Base-by-base conservation (phyloP, 2,888 invertebrate species). In the Notodonta dromedarius region DNA sequence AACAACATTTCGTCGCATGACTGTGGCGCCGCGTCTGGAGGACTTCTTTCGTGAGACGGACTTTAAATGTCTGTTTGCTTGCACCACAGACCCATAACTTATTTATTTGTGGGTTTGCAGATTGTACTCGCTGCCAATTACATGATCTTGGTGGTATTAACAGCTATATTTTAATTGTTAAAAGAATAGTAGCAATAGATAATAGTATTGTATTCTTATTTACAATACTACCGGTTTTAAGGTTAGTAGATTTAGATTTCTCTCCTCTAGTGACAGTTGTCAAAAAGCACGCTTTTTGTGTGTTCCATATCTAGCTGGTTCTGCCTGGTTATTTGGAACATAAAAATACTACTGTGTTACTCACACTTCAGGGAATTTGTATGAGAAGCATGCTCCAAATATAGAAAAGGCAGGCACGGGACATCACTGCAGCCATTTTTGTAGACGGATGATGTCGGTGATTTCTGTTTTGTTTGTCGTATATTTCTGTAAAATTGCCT, bases 221-320 rank as follows among this genome's bases (percentile, higher is more conserved):
- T 24, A 24, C 24, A 24, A 24, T 24, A 24, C 24, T 24, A 2
- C 24, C 24, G 24, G 24, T 24, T 24, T 24, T 24, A 2, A 14
- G 11, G 8, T 61, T 5, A 35, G 7, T 35, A 35, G 35, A 35
- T 35, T 35, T 35, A 35, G 35, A 35, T 35, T 35, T 42, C 8
- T n/a, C 59, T 40, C 16, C 71, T 58, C 68, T 68, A 72, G 53
- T 68, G 71, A 71, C 71, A 71, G 24, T 64, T 68, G 74, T 72
- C 72, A 73, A 74, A 35, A 72, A 66, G 57, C 72, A 71, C 64
- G 75, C 72, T 69, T 65, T 51, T 24, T 35, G 48, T 2, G 61
- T 70, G 70, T 69, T 73, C 62, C 73, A 63, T 14, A 35, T 7
- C 35, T 7, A 35, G 24, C 24, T 24, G 1, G 24, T 2, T 24